Conservation (phyloP, 2,113 vertebrate genomes). For the Nipponia nippon region DNA sequence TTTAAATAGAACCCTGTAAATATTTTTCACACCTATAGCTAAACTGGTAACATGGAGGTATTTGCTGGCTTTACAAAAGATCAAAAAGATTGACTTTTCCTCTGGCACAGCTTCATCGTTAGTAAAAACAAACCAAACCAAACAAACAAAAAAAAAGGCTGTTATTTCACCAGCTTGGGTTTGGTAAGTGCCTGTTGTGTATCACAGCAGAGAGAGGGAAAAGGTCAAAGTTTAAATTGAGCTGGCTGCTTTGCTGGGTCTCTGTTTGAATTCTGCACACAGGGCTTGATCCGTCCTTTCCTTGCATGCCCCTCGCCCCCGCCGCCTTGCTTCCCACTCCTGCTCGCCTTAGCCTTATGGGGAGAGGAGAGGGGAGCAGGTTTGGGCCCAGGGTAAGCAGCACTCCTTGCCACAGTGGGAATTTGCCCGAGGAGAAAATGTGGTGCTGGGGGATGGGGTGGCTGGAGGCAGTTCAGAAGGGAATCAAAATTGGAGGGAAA, state of each 20-base stretch:
- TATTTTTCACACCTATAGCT: conserved; percentile 21
- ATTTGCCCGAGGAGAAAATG: background rate
- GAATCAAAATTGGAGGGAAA: background rate
- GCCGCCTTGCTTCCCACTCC: background rate
- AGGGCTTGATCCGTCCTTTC: background rate
- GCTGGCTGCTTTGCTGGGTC: background rate
- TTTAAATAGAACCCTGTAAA: conserved; percentile 19
- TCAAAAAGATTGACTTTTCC: background rate
- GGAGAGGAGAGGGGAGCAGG: background rate
- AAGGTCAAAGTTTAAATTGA: conserved; percentile 46
- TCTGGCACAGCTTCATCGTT: background rate
- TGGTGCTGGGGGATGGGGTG: background rate
- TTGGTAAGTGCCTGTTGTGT: conserved; percentile 17
- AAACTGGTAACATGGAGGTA: background rate
- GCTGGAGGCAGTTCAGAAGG: background rate
- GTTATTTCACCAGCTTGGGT: conserved; percentile 29
- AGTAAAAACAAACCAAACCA: background rate
- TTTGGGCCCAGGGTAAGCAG: background rate
- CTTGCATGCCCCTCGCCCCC: rapidly evolving
- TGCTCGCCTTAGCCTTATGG: background rate
- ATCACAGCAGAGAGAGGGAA: conserved; percentile 28
- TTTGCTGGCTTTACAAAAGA: conserved; percentile 35
- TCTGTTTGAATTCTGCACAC: background rate
- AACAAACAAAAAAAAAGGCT: background rate
- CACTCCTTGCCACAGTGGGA: background rate